These are phyloP conservation scores for Serilophus lunatus DNA, from an alignment of 2,113 vertebrate species.

Conservation along the genomic window DNA sequence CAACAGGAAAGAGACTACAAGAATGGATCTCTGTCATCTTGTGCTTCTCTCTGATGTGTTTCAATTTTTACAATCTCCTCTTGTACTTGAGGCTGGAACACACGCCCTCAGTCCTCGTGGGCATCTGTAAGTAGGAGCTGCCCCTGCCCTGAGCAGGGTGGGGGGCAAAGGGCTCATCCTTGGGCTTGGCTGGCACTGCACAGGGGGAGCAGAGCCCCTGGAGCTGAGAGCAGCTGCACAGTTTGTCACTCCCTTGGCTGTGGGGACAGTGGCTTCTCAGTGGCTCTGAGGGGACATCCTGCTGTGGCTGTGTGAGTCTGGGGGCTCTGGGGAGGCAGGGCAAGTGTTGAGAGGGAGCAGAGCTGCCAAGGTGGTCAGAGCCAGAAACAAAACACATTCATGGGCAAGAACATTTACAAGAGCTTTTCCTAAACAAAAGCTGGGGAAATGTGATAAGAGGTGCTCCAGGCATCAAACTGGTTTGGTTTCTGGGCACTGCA, in stretches of 20 bases:
- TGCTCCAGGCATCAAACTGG: not conserved
- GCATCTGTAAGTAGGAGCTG: conserved; percentile 78
- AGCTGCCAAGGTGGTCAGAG: not conserved
- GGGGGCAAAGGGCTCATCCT: not conserved
- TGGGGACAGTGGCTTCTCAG: not conserved
- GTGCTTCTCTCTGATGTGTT: conserved; percentile 91
- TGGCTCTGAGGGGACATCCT: not conserved
- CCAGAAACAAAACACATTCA: not conserved
- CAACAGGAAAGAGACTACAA: conserved; percentile 89
- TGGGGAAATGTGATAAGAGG: not conserved
- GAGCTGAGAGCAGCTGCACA: not conserved
- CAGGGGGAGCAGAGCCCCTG: not conserved
- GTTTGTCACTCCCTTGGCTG: not conserved
- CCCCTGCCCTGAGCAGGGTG: not conserved
- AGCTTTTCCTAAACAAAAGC: not conserved
- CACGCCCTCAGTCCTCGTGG: conserved; percentile 78
- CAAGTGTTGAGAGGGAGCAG: not conserved
- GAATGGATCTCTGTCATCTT: conserved; percentile 92
- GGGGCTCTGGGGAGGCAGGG: not conserved
- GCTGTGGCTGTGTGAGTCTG: not conserved
- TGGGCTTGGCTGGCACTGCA: not conserved
- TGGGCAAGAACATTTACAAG: not conserved
- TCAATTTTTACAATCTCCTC: conserved; percentile 90
- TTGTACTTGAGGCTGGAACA: conserved; percentile 88
- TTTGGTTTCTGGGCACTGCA: not conserved